Evolutionary conservation across 2,888 invertebrate genomes (phyloP).

Genomic region (Synanthedon myopaeformis): DNA sequence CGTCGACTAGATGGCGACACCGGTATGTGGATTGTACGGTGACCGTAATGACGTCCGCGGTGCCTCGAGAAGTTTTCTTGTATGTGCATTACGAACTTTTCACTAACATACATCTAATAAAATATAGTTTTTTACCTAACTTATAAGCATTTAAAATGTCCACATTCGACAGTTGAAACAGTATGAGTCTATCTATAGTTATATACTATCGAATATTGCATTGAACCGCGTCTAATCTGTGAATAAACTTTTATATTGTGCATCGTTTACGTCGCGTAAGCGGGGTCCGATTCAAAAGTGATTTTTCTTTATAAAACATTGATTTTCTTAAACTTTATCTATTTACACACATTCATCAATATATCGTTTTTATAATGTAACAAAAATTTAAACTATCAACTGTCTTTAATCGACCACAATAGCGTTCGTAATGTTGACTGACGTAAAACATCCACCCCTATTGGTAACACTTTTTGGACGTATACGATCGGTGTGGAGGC

Average conservation of each 20-base stretch:
- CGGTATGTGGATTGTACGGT: constrained; percentile 2
- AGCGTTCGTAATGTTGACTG: no score
- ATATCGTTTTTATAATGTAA: no score
- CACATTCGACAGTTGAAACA: background rate
- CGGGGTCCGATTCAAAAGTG: constrained; percentile 5
- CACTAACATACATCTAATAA: constrained; percentile 4
- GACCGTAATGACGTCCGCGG: background rate
- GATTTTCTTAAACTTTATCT: no score
- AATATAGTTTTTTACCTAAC: constrained; percentile 6
- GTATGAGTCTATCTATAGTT: background rate
- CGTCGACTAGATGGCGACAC: constrained; percentile 1
- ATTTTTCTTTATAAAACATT: constrained; percentile 3
- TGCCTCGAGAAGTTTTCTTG: constrained; percentile 4
- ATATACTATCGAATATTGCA: background rate
- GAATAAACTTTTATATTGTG: background rate
- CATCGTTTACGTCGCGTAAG: constrained; percentile 1
- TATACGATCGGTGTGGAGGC: no score
- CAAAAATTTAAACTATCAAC: no score
- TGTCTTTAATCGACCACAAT: no score
- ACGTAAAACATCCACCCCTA: no score
- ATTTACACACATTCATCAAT: no score
- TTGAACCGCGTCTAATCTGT: no score
- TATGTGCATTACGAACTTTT: constrained; percentile 5
- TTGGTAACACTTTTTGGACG: no score
- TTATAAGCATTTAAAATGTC: background rate